Conservation (phyloP, 1,140 invertebrate genomes). For the Maconellicoccus hirsutus region DNA sequence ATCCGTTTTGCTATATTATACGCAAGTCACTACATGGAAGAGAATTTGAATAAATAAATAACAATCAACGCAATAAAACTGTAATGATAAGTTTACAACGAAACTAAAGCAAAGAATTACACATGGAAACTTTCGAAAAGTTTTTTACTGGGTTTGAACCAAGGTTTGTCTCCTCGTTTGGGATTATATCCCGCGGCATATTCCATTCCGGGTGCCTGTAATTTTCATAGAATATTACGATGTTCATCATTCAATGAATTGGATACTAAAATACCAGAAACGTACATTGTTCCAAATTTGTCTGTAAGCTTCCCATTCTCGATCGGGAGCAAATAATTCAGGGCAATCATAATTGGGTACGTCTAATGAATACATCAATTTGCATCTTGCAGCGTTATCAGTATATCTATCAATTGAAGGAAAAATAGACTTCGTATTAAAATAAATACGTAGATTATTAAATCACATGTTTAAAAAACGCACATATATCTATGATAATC, state of each 20-base stretch:
- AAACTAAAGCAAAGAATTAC: no score
- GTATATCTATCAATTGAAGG: not conserved
- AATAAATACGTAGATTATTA: not conserved
- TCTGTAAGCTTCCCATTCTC: slow-evolving; percentile 38
- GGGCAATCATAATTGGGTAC: slow-evolving; percentile 45
- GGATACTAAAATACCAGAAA: slow-evolving; percentile 32
- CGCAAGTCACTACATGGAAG: no score
- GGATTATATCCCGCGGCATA: not conserved
- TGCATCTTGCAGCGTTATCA: not conserved
- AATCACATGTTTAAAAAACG: not conserved
- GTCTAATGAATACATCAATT: not conserved
- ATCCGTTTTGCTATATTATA: no score
- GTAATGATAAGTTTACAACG: no score
- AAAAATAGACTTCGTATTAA: not conserved
- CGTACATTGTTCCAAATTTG: slow-evolving; percentile 39
- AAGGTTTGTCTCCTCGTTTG: slow-evolving; percentile 1
- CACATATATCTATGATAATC: not conserved
- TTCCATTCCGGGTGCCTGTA: slow-evolving; percentile 6
- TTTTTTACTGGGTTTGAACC: no score
- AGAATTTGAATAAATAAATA: no score
- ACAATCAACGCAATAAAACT: no score
- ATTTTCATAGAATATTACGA: not conserved
- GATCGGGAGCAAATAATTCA: slow-evolving; percentile 44
- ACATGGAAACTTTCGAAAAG: no score
- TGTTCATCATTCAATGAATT: not conserved